phyloP scores from a whole-genome alignment of 30 jellyfish, hydroid and myxozoan genomes.

The Hydractinia symbiolongicarpus region DNA sequence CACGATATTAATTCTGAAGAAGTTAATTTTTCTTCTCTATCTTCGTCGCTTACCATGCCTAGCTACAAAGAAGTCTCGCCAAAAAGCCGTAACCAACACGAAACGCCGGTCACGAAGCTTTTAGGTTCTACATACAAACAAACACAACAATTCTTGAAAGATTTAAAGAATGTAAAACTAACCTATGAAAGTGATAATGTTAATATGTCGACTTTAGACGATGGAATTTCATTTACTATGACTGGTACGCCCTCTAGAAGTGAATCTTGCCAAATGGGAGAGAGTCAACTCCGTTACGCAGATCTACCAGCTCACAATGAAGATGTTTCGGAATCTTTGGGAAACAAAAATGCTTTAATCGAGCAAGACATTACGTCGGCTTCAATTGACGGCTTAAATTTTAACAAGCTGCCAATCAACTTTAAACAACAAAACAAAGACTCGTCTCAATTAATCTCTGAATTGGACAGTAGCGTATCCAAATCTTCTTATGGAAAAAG shows the following conservation, averaged over 20 bases:
- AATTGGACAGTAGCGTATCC: neutral
- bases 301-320: neutral
- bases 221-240: neutral
- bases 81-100: neutral
- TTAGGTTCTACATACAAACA: conserved; percentile 54
- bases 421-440: neutral
- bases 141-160: conserved; percentile 48
- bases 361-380: conserved; percentile 19
- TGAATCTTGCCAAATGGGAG: too few species aligned
- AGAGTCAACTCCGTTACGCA: neutral
- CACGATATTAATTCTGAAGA: too few species aligned
- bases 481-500: conserved; percentile 5
- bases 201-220: neutral
- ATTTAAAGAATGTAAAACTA: conserved; percentile 19
- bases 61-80: conserved; percentile 3
- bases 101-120: conserved; percentile 43
- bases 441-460: neutral
- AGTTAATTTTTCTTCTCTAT: neutral
- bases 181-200: neutral
- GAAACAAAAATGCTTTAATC: neutral
- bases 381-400: neutral
- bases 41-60: neutral
- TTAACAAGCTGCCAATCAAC: neutral
- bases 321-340: neutral
- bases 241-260: too few species aligned